Percentiles rank a stretch among this genome's conserved stretches.
These are phyloP conservation scores for Pangasius larnaudii DNA, from an alignment of 2,797 vertebrate species.

Conservation along the genomic window DNA sequence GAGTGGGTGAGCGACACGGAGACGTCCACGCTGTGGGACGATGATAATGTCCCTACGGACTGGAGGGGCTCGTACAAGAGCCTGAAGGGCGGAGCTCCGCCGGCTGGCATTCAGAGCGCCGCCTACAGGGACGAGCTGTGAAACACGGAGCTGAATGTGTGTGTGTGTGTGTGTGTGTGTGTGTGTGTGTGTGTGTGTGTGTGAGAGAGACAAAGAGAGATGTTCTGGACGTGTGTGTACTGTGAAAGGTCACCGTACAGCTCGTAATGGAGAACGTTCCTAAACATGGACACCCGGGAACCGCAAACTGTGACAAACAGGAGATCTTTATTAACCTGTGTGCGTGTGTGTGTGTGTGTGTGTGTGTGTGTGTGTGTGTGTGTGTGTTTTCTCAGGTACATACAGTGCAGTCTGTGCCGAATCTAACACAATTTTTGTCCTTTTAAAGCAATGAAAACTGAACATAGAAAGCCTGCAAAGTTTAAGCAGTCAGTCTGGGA, in stretches of 20 bases:
- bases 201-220: not conserved
- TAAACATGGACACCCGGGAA: not conserved
- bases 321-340: not conserved
- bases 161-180: not conserved
- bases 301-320: not conserved
- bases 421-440: not conserved
- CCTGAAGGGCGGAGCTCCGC: slow-evolving; percentile 75
- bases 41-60: slow-evolving; percentile 83
- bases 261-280: not conserved
- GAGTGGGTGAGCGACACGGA: slow-evolving; percentile 96
- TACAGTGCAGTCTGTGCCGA: not conserved
- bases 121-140: slow-evolving; percentile 82
- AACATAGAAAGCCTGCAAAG: not conserved
- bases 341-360: slow-evolving; percentile 28
- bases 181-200: not conserved
- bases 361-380: slow-evolving; percentile 25
- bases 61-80: slow-evolving; percentile 93
- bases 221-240: not conserved
- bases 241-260: not conserved
- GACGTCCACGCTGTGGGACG: slow-evolving; percentile 94
- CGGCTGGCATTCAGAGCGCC: slow-evolving; percentile 69
- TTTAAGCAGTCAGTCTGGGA: not conserved
- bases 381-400: slow-evolving; percentile 25
- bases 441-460: not conserved
- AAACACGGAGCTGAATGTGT: not conserved